phyloP scores from a whole-genome alignment of 2,113 vertebrate species.

The Okapia johnstoni region DNA sequence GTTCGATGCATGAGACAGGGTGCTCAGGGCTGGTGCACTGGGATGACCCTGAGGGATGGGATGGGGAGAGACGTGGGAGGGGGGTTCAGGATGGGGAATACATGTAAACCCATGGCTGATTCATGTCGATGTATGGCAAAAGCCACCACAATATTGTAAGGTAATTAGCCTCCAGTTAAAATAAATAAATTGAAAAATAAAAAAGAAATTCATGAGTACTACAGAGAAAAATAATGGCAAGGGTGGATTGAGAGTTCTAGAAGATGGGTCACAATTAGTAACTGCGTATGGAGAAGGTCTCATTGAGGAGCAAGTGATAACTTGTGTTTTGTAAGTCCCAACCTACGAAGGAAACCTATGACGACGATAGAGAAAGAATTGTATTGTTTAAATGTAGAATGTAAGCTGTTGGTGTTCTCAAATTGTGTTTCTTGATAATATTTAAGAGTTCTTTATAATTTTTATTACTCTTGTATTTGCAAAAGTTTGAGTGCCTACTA shows the following conservation, averaged over 20 bases:
- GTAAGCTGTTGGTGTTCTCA: neutral
- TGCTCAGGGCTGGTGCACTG: neutral
- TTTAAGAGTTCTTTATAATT: neutral
- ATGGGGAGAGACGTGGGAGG: neutral
- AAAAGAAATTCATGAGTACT: neutral
- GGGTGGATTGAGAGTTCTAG: neutral
- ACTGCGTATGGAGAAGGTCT: neutral
- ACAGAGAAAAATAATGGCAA: neutral
- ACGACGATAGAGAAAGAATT: neutral
- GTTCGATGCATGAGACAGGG: neutral
- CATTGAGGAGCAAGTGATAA: neutral
- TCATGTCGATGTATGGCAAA: neutral
- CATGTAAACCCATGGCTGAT: neutral
- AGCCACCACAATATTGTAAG: neutral
- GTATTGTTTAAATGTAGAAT: neutral
- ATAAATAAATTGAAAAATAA: neutral
- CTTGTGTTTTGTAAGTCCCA: neutral
- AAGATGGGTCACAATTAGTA: neutral
- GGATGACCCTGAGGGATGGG: neutral
- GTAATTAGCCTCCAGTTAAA: neutral
- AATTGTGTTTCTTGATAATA: constrained; percentile 5
- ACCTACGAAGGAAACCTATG: neutral
- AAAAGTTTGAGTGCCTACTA: neutral
- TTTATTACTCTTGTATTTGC: neutral
- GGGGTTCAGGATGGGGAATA: neutral